phyloP scores from a whole-genome alignment of 2,797 vertebrate species.

The Anolis apletophallus region DNA sequence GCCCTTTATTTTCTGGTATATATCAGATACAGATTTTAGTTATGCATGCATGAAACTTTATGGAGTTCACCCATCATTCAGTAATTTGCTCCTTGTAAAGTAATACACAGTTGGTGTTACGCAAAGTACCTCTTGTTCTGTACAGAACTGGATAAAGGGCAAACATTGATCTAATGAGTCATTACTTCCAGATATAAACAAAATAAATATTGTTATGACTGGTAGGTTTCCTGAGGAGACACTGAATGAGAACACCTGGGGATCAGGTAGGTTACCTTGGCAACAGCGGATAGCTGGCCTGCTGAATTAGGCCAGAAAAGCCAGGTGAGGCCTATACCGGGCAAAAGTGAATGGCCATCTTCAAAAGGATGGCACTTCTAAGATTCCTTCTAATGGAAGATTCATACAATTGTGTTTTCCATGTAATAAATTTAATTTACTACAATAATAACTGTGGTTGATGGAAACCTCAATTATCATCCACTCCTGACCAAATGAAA shows the following conservation, averaged over 20 bases:
- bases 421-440: neutral
- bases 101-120: neutral
- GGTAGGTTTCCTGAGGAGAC: constrained; percentile 24
- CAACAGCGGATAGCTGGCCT: constrained; percentile 8
- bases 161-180: constrained; percentile 29
- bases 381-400: neutral
- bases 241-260: constrained; percentile 33
- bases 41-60: neutral
- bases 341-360: neutral
- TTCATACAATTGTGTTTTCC: neutral
- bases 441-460: neutral
- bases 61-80: neutral
- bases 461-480: neutral
- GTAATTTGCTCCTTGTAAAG: constrained; percentile 10
- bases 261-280: constrained; percentile 34
- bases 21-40: neutral
- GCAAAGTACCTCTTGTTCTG: constrained; percentile 23
- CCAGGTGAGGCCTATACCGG: neutral
- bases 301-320: constrained; percentile 22
- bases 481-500: neutral
- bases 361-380: neutral
- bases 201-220: constrained; percentile 33
- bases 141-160: constrained; percentile 21
- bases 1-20: constrained; percentile 11
- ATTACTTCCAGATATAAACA: constrained; percentile 42